Percentiles rank a stretch among this genome's conserved stretches.
Evolutionary conservation across 2,113 vertebrate species (phyloP).

Genomic region (Pontoporia blainvillei): DNA sequence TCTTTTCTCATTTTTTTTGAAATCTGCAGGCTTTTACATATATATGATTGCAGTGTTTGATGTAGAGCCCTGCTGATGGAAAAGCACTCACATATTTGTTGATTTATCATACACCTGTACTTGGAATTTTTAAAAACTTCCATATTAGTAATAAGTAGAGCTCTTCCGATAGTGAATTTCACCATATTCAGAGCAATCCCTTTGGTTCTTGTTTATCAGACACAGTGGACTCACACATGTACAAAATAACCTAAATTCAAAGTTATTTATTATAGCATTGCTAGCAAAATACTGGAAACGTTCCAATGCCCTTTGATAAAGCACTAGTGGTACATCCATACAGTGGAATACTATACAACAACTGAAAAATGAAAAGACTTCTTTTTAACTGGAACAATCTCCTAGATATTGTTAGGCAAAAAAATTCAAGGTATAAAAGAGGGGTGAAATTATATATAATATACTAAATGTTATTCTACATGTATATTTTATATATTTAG

Average conservation of each 20-base stretch:
- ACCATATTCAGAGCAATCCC: neutral
- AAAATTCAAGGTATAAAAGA: neutral
- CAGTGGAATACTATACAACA: neutral
- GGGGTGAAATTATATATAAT: neutral
- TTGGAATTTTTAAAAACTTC: neutral
- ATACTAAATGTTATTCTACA: neutral
- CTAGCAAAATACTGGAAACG: neutral
- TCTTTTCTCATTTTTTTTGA: constrained; percentile 28
- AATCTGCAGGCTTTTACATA: neutral
- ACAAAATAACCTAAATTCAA: neutral
- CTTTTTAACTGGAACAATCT: neutral
- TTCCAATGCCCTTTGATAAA: neutral
- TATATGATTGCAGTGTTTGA: neutral
- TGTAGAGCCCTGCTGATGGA: neutral
- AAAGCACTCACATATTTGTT: neutral
- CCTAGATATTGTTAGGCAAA: neutral
- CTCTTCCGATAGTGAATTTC: neutral
- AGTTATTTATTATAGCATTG: neutral
- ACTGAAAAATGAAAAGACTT: neutral
- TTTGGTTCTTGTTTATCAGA: neutral
- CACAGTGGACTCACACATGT: neutral
- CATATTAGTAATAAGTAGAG: neutral
- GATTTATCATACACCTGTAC: neutral
- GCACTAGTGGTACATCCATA: neutral
- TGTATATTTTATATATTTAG: neutral